These are phyloP conservation scores for Musca vetustissima DNA, from an alignment of 1,140 invertebrate genomes.

Conservation along the genomic window DNA sequence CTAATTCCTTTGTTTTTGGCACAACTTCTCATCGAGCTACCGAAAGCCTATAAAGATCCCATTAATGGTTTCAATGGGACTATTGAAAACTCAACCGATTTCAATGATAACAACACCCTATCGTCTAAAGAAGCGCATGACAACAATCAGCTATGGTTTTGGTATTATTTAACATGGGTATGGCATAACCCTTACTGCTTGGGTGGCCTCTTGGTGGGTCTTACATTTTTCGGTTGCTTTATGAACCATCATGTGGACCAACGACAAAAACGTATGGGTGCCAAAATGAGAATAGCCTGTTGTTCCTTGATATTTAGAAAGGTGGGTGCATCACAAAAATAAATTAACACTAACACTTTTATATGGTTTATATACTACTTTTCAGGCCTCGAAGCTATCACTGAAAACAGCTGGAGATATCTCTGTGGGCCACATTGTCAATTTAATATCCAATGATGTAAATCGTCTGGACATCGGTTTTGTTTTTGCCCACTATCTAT, in stretches of 20 bases:
- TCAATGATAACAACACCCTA: background rate
- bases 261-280: slow-evolving; percentile 16
- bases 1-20: background rate
- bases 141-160: too few relatives aligned
- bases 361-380: too few relatives aligned
- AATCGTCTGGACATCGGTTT: slow-evolving; percentile 66
- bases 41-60: background rate
- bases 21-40: slow-evolving; percentile 1
- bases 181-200: background rate
- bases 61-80: background rate
- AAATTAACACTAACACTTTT: too few relatives aligned
- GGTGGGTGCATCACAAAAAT: background rate
- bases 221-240: background rate
- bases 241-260: slow-evolving; percentile 17
- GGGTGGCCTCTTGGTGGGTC: background rate
- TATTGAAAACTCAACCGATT: background rate
- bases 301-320: slow-evolving; percentile 8
- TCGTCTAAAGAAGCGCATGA: too few relatives aligned
- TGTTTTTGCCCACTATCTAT: slow-evolving; percentile 65
- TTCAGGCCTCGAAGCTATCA: slow-evolving; percentile 62
- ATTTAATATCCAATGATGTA: slow-evolving; percentile 79
- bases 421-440: slow-evolving; percentile 79
- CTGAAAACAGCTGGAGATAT: slow-evolving; percentile 69
- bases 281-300: slow-evolving; percentile 20
- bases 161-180: background rate